Evolutionary conservation across 2,113 vertebrate genomes (phyloP), one percentile per base, ranked within the genome.

Genomic region (Pseudorhombus dupliciocellatus): DNA sequence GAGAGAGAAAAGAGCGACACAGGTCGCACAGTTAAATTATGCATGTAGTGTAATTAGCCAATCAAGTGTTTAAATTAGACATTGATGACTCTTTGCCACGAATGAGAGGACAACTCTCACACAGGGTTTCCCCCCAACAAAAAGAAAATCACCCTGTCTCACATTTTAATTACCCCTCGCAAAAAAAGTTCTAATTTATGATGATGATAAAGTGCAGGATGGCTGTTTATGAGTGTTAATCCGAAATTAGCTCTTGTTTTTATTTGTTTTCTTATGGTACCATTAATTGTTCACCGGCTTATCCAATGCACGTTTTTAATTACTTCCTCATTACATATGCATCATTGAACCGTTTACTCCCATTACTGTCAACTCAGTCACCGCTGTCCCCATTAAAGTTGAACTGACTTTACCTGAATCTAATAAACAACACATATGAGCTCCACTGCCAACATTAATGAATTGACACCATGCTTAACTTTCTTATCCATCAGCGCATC

Each of bases 51-150:
- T 84, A 84, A 87, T 90, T 80, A 84, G 73, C 78, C 74, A 80
- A 84, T 83, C 80, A 80, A 82, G 64, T 79, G 68, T 77, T 88
- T 66, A 80, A 87, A 89, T 88, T 75, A 84, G 67, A 87, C 77
- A 76, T 78, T 87, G 77, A 89, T 85, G 82, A 75, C 59, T 67
- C 48, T 81, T 78, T 79, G 57, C 63, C 66, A 70, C 74, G 75
- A 77, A 78, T 73, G 62, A 84, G 68, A 66, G 70, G 70, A 75
- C 58, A 30, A 56, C 14, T 24, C 44, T 81, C 70, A 77, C 40
- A 64, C 20, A 37, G 31, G 68, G 40, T 48, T 63, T 50, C 48
- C 18, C 28, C 52, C 61, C 25, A 42, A 28, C 18, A 20, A 46
- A 34, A 52, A 58, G 26, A 66, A 31, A 51, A 70, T n/a, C 70